phyloP scores from a whole-genome alignment of 30 jellyfish, hydroid and myxozoan species.

The Morbakka virulenta region DNA sequence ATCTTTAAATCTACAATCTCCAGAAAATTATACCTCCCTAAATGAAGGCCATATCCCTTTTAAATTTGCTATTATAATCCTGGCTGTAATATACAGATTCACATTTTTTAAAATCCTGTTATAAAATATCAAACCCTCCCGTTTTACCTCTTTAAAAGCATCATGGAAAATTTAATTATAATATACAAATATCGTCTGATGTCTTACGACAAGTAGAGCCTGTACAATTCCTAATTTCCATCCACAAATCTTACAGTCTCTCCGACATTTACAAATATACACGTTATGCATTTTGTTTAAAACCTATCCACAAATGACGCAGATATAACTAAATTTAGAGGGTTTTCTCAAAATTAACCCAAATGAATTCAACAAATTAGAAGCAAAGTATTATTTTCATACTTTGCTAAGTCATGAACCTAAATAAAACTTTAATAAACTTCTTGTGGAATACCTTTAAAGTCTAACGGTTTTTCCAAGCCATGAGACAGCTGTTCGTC shows the following conservation, averaged over 20 bases:
- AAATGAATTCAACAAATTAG: background rate
- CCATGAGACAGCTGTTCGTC: slow-evolving; percentile 23
- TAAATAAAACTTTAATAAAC: slow-evolving; percentile 18
- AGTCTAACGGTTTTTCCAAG: slow-evolving; percentile 35
- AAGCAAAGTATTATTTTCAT: background rate
- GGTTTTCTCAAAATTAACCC: background rate
- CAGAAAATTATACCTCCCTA: too few species aligned
- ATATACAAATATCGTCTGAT: background rate
- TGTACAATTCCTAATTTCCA: background rate
- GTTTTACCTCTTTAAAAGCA: background rate
- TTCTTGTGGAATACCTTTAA: slow-evolving; percentile 50
- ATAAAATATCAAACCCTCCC: background rate
- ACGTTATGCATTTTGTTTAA: background rate
- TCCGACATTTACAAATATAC: background rate
- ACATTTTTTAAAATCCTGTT: background rate
- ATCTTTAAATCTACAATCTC: too few species aligned
- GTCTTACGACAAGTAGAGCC: background rate
- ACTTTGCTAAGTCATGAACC: background rate
- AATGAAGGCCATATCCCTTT: too few species aligned
- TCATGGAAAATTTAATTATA: background rate
- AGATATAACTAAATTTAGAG: slow-evolving; percentile 30
- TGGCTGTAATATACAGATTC: background rate
- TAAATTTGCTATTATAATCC: too few species aligned
- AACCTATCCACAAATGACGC: slow-evolving; percentile 29
- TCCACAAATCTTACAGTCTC: background rate